Base-by-base conservation (phyloP, 2,888 invertebrate genomes). In the Leptopilina drosophilae region DNA sequence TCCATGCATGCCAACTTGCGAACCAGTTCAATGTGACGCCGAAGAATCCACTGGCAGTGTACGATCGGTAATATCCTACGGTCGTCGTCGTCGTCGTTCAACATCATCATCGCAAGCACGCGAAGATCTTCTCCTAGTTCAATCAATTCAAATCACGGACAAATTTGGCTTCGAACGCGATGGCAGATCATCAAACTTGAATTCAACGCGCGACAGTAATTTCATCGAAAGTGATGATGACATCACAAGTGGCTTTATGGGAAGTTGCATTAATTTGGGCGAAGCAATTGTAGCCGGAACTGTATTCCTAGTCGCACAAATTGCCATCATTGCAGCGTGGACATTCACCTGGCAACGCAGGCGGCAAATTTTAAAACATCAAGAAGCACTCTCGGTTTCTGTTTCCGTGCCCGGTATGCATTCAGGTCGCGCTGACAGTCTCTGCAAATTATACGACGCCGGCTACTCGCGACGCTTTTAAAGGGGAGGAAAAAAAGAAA, bases 1-100 rank as follows among this genome's bases (percentile, higher is more conserved):
- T 3, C 98, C 98, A 0, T 98, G 98, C 92, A 96, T 98, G 95
- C 98, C 98, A 40, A 94, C 95, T 65, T 98, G 98, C 92, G 97
- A 97, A 90, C 98, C 98, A 9, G 97, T 98, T 11, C 96, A 97
- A 90, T 98, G 98, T 91, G 96, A 97, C 88, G 95, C 96, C 87
- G 95, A 95, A 88, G 97, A 97, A 88, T 95, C 95, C 76, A 96
- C 96, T 80, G 97, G 97, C 82, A 96, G 97, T 89, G 94, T 96
- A 80, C 95, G 96, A 85, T 96, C 97, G 78, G 94, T 97, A 84
- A 94, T 95, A 86, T 97, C 97, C 65, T 97, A 95, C 92, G 98
- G 98, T 82, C 95, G 95, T 88, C 95, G 95, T 91, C 96, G 96
- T 92, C 94, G 96, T 88, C 92, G 93, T 84, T 87, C 89, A 65